Evolutionary conservation across 2,888 invertebrate genomes (phyloP).

Genomic region (Gryllus longicercus): DNA sequence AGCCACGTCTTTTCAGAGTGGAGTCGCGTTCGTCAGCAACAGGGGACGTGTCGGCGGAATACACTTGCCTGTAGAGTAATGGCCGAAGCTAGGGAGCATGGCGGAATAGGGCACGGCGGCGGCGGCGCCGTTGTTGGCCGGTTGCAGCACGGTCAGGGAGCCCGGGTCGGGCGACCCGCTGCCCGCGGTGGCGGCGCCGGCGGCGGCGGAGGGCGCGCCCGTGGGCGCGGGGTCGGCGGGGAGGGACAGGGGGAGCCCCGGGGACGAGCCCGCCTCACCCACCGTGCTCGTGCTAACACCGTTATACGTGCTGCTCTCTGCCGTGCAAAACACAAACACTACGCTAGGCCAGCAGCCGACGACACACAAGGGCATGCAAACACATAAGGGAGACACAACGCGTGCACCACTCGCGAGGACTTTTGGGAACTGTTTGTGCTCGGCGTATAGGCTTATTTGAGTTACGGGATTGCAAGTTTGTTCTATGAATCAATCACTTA

Average conservation of each 20-base stretch:
- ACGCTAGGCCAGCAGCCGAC: neutral
- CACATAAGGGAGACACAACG: neutral
- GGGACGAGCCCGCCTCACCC: constrained; percentile 50
- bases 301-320: constrained; percentile 35
- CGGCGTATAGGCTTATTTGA: no score
- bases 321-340: constrained; percentile 24
- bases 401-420: neutral
- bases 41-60: no score
- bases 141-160: constrained; percentile 58
- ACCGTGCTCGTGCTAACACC: constrained; percentile 37
- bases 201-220: constrained; percentile 24
- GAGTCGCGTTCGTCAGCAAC: no score
- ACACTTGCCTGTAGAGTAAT: constrained; percentile 59
- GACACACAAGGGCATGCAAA: constrained; percentile 19
- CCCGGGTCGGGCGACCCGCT: constrained; percentile 46
- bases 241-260: constrained; percentile 52
- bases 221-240: constrained; percentile 47
- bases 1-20: no score
- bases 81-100: constrained; percentile 67
- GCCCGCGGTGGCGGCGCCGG: constrained; percentile 37
- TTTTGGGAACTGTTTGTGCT: no score
- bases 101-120: constrained; percentile 53
- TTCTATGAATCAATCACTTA: no score
- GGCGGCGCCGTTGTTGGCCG: constrained; percentile 49
- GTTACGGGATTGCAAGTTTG: no score